These are phyloP conservation scores for Aphis gossypii DNA, from an alignment of 1,140 invertebrate genomes.

Conservation along the genomic window DNA sequence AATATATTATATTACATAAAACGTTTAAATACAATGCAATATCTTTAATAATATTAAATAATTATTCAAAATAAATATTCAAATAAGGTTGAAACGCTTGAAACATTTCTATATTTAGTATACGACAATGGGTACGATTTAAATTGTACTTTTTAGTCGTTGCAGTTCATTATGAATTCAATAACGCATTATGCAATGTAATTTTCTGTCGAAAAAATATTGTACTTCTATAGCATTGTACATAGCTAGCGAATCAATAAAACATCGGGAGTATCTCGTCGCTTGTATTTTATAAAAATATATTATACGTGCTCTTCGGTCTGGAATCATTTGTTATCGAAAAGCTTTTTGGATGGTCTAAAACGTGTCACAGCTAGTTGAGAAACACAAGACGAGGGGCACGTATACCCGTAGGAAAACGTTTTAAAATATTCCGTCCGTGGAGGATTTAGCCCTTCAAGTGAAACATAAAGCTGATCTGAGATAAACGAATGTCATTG, in stretches of 20 bases:
- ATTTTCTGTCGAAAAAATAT: background rate
- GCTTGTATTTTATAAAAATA: slow-evolving; percentile 28
- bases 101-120: background rate
- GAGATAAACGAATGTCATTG: slow-evolving; percentile 11
- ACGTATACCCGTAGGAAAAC: slow-evolving; percentile 11
- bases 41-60: no score
- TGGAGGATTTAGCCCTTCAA: slow-evolving; percentile 22
- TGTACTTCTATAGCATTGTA: background rate
- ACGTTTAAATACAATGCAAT: background rate
- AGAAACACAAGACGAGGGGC: background rate
- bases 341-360: slow-evolving; percentile 1
- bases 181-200: background rate
- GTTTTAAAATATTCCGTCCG: slow-evolving; percentile 23
- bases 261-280: background rate
- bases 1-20: background rate
- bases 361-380: slow-evolving; percentile 9
- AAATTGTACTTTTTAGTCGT: background rate
- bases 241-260: background rate
- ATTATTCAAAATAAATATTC: no score
- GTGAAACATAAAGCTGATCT: slow-evolving; percentile 44
- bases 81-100: no score
- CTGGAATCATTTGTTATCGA: slow-evolving; percentile 27
- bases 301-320: background rate
- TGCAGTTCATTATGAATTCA: background rate
- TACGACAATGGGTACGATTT: background rate